phyloP scores from a whole-genome alignment of 2,797 vertebrate genomes.

The Smutsia gigantea region DNA sequence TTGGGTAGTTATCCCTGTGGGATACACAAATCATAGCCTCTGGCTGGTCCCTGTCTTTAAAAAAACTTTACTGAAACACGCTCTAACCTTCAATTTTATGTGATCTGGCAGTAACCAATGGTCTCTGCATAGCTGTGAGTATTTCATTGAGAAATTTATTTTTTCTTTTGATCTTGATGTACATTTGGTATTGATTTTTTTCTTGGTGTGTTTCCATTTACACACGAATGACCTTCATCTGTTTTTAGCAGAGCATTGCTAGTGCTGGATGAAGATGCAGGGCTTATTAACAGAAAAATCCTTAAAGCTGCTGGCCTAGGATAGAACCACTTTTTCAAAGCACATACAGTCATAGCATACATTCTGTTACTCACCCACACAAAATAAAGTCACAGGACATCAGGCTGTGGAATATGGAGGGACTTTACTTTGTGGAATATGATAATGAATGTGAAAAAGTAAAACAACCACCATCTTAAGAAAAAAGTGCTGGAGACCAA shows the following conservation, averaged over 20 bases:
- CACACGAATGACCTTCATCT: slow-evolving; percentile 85
- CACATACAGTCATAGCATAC: neutral
- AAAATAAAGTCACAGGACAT: neutral
- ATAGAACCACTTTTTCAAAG: slow-evolving; percentile 75
- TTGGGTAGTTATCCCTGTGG: slow-evolving; percentile 46
- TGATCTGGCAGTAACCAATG: neutral
- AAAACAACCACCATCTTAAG: neutral
- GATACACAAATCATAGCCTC: slow-evolving; percentile 62
- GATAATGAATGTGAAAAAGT: slow-evolving; percentile 25
- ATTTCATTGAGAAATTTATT: slow-evolving; percentile 73
- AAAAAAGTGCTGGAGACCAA: neutral
- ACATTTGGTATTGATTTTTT: slow-evolving; percentile 78
- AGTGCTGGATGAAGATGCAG: slow-evolving; percentile 82
- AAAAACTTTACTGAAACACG: slow-evolving; percentile 52
- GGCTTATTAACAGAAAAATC: slow-evolving; percentile 84
- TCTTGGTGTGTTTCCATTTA: slow-evolving; percentile 73
- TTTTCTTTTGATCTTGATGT: slow-evolving; percentile 73
- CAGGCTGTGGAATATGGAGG: slow-evolving; percentile 3
- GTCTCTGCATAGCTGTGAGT: slow-evolving; percentile 53
- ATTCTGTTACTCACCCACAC: neutral
- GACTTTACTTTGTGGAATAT: slow-evolving; percentile 3
- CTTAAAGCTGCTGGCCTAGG: slow-evolving; percentile 77
- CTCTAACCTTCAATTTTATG: slow-evolving; percentile 65
- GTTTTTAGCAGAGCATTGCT: slow-evolving; percentile 75
- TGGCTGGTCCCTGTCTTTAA: slow-evolving; percentile 53